phyloP scores from a whole-genome alignment of 2,113 vertebrate genomes.

The Dipodomys stephensi region DNA sequence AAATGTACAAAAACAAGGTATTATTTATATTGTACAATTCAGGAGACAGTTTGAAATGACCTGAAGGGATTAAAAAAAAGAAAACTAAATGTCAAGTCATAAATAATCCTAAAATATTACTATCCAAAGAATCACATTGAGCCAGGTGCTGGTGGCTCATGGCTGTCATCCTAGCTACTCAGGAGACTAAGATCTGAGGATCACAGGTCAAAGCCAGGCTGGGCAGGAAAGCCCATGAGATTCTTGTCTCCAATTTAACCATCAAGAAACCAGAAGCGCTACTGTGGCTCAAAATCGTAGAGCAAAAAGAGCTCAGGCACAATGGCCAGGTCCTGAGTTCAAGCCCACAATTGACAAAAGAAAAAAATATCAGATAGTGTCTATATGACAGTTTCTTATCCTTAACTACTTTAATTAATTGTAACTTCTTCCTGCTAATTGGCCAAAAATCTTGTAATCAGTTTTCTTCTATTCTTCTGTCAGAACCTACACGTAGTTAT shows the following conservation, averaged over 20 bases:
- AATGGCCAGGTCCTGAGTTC: too few species aligned
- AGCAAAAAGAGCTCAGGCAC: too few species aligned
- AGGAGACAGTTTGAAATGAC: neutral
- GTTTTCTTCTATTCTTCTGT: constrained; percentile 28
- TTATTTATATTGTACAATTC: constrained; percentile 57
- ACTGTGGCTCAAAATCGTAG: too few species aligned
- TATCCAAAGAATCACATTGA: too few species aligned
- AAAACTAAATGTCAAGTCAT: constrained; percentile 33
- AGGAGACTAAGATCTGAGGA: too few species aligned
- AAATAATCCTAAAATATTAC: neutral
- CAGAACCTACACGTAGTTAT: neutral
- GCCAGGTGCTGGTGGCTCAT: too few species aligned
- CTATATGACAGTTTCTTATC: neutral
- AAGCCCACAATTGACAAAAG: neutral
- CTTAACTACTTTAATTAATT: constrained; percentile 20
- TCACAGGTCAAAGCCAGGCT: too few species aligned
- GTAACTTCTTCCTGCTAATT: neutral
- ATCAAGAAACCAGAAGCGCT: too few species aligned
- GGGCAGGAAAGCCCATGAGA: too few species aligned
- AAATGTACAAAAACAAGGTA: constrained; percentile 23
- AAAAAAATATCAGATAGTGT: neutral
- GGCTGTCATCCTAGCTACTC: too few species aligned
- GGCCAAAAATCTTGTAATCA: neutral
- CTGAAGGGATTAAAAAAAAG: constrained; percentile 36
- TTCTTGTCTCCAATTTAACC: too few species aligned